Base-by-base conservation (phyloP, 1,140 invertebrate genomes). In the Diachasma alloeum region DNA sequence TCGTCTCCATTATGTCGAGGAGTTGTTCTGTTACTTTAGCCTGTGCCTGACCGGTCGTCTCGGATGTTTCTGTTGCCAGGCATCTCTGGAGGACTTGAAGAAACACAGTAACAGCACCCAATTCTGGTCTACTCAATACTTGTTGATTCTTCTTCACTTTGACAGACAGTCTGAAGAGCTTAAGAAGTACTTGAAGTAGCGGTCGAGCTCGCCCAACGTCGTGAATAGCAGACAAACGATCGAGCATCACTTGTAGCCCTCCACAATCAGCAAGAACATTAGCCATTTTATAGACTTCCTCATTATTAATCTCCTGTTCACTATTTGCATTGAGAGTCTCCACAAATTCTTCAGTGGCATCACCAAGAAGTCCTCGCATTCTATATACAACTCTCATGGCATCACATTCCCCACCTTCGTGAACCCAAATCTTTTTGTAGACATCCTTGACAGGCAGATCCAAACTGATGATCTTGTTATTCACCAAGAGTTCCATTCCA, bases 311-410 rank as follows among this genome's bases (percentile, higher is more conserved):
- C 78, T 96, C 94, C 84, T 96, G 95, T 79, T 97, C 96, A 79
- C 94, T 95, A 79, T 95, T 97, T n/a, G 92, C 93, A 67, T 96
- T 96, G 19, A 99, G 89, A 3, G 95, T 97, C 89, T 99, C 98
- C 13, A 99, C 96, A 89, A 99, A 99, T 88, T 99, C 98, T 86
- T 99, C 98, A 0, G 98, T 99, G 0, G 98, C 98, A 90, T 99
- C 98, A 10, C 98, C 98, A 5, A 99, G 92, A 24, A 99, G 89
- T 4, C 98, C 98, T 79, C 98, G 91, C 97, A 99, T 99, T 66
- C 98, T 93, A 88, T 99, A 99, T n/a, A 99, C 95, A 8, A 99
- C 95, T n/a, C 97, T 92, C 98, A 99, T 99, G 0, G 97, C 95
- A 83, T 98, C 97, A 46, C 94, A 94, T 74, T 97, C 95, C 5